A percentile compares a stretch with the other conserved stretches of the same genome.
These are phyloP conservation scores for Rhingia rostrata DNA, from an alignment of 2,888 invertebrate genomes.

Conservation along the genomic window DNA sequence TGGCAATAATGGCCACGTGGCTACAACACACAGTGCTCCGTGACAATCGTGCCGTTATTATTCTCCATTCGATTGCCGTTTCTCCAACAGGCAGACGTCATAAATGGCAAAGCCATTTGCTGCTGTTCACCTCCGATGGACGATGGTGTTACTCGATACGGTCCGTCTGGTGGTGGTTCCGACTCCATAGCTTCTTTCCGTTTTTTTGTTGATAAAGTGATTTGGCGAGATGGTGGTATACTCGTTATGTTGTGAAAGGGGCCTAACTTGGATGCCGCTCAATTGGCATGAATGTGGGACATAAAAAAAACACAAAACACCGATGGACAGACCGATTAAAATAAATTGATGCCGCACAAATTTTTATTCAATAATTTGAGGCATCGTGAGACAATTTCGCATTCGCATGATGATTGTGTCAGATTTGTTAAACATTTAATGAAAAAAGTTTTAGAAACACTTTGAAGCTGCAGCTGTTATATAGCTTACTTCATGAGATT, in stretches of 20 bases:
- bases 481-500: background rate
- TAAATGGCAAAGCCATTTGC: conserved; percentile 64
- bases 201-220: conserved; percentile 58
- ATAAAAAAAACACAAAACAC: background rate
- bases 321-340: conserved; percentile 20
- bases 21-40: conserved; percentile 21
- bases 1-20: conserved; percentile 17
- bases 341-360: conserved; percentile 37
- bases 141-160: conserved; percentile 11
- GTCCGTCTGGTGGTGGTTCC: background rate
- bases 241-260: conserved; percentile 56
- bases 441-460: background rate
- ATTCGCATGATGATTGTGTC: conserved; percentile 16
- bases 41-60: conserved; percentile 56
- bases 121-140: conserved; percentile 31
- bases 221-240: conserved; percentile 26
- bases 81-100: conserved; percentile 54
- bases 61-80: conserved; percentile 54
- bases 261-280: conserved; percentile 42
- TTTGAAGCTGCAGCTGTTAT: background rate
- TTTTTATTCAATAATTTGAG: conserved; percentile 47
- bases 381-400: conserved; percentile 39
- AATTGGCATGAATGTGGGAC: conserved; percentile 11
- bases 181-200: conserved; percentile 20
- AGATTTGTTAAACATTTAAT: background rate